Conservation (phyloP, 2,797 vertebrate species). For the Anas georgica region DNA sequence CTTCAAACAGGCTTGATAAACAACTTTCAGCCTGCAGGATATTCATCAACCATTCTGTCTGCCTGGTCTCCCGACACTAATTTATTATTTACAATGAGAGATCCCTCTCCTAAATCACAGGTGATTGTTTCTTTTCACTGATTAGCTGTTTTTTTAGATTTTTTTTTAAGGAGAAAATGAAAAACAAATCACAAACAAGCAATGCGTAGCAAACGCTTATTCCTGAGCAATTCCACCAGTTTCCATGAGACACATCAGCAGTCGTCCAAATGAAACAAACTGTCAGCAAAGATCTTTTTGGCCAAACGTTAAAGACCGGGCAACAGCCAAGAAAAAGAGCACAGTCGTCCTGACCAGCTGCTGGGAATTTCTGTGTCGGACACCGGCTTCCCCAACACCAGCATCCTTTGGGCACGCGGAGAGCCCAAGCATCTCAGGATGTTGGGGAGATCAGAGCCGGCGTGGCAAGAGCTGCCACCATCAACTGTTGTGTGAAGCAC, state of each 20-base stretch:
- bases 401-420: background rate
- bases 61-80: slow-evolving; percentile 55
- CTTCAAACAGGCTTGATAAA: slow-evolving; percentile 71
- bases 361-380: background rate
- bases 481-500: background rate
- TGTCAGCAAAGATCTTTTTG: slow-evolving; percentile 10
- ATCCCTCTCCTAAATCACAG: slow-evolving; percentile 62
- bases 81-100: slow-evolving; percentile 60
- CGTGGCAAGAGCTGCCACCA: background rate
- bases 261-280: slow-evolving; percentile 43
- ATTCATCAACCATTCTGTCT: slow-evolving; percentile 64
- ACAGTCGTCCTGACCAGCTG: background rate
- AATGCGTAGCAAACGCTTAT: background rate
- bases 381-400: background rate
- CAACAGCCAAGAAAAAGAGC: slow-evolving; percentile 12
- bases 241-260: slow-evolving; percentile 10
- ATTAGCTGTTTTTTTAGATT: background rate
- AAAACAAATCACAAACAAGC: slow-evolving; percentile 39
- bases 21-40: slow-evolving; percentile 68
- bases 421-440: background rate
- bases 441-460: background rate
- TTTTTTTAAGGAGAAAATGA: background rate
- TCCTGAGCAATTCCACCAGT: background rate
- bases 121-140: slow-evolving; percentile 62
- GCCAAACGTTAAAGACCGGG: background rate